Evolutionary conservation across 30 jellyfish, hydroid and myxozoan genomes (phyloP).

Genomic region (Euphysa ruthae): DNA sequence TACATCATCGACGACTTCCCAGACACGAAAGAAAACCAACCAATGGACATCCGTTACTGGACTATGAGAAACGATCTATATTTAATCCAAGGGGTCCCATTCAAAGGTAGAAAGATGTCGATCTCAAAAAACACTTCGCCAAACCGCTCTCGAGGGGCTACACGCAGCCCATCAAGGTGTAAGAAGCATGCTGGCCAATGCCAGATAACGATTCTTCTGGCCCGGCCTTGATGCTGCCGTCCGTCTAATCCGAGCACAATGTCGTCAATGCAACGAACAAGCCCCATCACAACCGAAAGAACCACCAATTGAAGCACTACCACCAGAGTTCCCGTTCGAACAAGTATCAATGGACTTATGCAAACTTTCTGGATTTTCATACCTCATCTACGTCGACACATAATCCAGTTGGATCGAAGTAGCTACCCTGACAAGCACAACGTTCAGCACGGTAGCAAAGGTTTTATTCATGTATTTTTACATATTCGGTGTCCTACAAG

Average conservation of each 20-base stretch:
- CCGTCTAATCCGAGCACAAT: constrained; percentile 21
- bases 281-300: constrained; percentile 26
- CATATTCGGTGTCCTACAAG: constrained; percentile 1
- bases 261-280: constrained; percentile 28
- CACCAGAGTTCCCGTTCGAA: constrained; percentile 29
- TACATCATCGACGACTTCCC: constrained; percentile 22
- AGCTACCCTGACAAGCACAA: constrained; percentile 16
- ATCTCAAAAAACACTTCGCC: constrained; percentile 8
- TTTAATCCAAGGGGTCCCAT: constrained; percentile 25
- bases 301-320: constrained; percentile 10
- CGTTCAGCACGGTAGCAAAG: neutral
- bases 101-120: constrained; percentile 32
- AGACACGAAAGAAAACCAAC: neutral
- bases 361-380: constrained; percentile 6
- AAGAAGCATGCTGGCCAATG: constrained; percentile 34
- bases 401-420: constrained; percentile 39
- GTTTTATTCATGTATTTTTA: neutral
- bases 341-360: constrained; percentile 18
- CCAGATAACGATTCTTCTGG: constrained; percentile 39
- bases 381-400: constrained; percentile 19
- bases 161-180: constrained; percentile 50
- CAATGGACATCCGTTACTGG: constrained; percentile 11
- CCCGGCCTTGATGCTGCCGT: constrained; percentile 46
- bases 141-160: constrained; percentile 18
- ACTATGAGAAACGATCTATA: constrained; percentile 8